Percentiles rank a stretch among this genome's conserved stretches.
phyloP scores from a whole-genome alignment of 2,113 vertebrate species.

The Chloropsis cyanopogon region DNA sequence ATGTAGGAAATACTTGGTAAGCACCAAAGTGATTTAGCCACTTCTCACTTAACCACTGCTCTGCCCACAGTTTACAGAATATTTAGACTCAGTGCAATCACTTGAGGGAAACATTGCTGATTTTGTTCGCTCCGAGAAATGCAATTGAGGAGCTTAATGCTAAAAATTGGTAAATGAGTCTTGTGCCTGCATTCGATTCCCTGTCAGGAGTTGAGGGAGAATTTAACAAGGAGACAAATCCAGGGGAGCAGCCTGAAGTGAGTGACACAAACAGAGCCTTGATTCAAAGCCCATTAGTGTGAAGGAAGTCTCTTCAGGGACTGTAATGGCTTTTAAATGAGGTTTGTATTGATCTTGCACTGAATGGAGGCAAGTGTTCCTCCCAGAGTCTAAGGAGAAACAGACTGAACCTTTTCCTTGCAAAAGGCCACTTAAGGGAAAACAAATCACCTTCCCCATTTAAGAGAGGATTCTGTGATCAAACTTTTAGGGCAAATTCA shows the following conservation, averaged over 20 bases:
- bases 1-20: background rate
- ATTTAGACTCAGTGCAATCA: background rate
- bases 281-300: background rate
- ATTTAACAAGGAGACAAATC: background rate
- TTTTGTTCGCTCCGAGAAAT: background rate
- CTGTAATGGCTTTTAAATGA: conserved; percentile 17
- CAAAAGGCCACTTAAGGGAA: background rate
- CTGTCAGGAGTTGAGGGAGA: background rate
- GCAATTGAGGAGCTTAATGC: background rate
- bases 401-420: background rate
- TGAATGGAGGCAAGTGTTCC: background rate
- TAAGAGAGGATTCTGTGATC: background rate
- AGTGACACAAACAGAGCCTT: background rate
- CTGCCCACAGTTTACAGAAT: conserved; percentile 27
- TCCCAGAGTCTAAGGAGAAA: background rate
- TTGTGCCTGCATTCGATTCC: background rate
- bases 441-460: background rate
- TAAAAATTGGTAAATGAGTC: background rate
- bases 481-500: background rate
- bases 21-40: conserved; percentile 22
- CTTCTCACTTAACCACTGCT: conserved; percentile 4
- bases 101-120: background rate
- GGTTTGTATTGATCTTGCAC: conserved; percentile 35
- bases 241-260: background rate
- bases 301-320: background rate